phyloP scores from a whole-genome alignment of 2,888 invertebrate species.

The Cetonia aurata region DNA sequence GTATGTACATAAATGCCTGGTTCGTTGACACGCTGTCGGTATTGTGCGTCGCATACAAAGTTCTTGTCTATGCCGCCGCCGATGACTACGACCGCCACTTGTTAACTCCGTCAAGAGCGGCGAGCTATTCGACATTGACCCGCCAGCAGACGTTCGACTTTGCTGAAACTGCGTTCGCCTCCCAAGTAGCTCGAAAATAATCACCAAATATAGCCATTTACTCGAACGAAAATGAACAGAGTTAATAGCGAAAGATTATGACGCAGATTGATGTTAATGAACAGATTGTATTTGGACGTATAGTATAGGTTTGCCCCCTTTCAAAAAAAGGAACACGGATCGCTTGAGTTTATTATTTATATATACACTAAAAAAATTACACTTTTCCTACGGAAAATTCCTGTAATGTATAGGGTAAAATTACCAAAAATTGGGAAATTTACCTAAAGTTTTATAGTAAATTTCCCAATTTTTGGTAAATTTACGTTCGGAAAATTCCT shows the following conservation, averaged over 20 bases:
- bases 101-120: slow-evolving; percentile 9
- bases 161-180: slow-evolving; percentile 17
- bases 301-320: no score
- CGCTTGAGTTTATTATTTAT: no score
- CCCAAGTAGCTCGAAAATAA: slow-evolving; percentile 3
- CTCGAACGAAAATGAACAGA: neutral
- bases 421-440: no score
- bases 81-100: neutral
- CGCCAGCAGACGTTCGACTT: slow-evolving; percentile 21
- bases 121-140: slow-evolving; percentile 15
- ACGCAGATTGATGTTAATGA: neutral
- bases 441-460: no score
- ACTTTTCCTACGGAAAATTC: no score
- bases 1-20: neutral
- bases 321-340: no score
- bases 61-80: slow-evolving; percentile 6
- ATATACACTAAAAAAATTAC: no score
- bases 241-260: neutral
- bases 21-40: slow-evolving; percentile 17
- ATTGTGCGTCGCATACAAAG: slow-evolving; percentile 12
- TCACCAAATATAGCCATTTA: slow-evolving; percentile 28
- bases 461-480: no score
- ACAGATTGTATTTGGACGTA: no score
- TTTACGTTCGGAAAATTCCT: no score
- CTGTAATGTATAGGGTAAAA: no score